These are phyloP conservation scores for Pipa parva DNA, from an alignment of 2,113 vertebrate species.

Conservation along the genomic window DNA sequence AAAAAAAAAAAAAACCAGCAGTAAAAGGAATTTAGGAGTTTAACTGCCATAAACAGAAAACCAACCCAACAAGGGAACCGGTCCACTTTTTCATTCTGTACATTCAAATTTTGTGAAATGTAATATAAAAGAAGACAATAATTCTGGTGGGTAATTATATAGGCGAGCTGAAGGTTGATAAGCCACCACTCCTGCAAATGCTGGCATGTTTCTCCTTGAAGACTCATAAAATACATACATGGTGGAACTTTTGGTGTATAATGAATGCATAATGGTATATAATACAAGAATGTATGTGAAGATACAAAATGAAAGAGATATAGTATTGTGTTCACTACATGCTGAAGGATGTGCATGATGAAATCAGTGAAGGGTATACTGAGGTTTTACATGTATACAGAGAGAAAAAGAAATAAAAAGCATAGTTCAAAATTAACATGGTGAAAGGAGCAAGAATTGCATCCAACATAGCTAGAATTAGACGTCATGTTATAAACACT, in stretches of 20 bases:
- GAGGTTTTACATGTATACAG: too few species aligned
- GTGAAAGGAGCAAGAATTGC: too few species aligned
- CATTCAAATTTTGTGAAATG: conserved; percentile 87
- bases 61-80: conserved; percentile 30
- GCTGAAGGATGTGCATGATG: too few species aligned
- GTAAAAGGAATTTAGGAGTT: conserved; percentile 24
- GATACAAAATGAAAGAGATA: too few species aligned
- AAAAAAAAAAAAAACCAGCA: conserved; percentile 48
- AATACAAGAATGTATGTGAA: too few species aligned
- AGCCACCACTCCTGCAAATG: conserved; percentile 72
- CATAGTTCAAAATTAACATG: too few species aligned
- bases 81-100: conserved; percentile 65
- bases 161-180: conserved; percentile 44
- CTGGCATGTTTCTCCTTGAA: conserved; percentile 88
- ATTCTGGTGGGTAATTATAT: conserved; percentile 13
- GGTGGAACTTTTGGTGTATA: conserved; percentile 50
- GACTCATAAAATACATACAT: conserved; percentile 71
- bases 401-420: too few species aligned
- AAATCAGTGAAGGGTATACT: too few species aligned
- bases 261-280: neutral
- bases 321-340: too few species aligned
- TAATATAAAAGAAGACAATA: conserved; percentile 64
- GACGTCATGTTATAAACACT: too few species aligned
- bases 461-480: too few species aligned
- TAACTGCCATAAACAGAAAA: conserved; percentile 32